Evolutionary conservation across 2,888 invertebrate species (phyloP).

Genomic region (Amaurobius ferox): DNA sequence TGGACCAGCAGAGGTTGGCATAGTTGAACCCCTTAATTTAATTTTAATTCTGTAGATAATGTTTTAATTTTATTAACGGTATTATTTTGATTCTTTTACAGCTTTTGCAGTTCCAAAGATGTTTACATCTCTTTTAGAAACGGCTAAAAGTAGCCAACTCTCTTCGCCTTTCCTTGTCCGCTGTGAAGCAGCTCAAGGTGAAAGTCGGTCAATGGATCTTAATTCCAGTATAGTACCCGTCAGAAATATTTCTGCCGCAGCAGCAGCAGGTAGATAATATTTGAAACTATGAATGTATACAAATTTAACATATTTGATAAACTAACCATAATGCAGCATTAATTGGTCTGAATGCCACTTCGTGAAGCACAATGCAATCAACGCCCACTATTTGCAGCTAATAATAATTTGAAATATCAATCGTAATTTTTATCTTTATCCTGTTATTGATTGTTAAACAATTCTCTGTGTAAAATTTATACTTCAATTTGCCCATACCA

Average conservation of each 20-base stretch:
- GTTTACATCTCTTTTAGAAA: constrained; percentile 76
- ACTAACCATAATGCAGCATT: no score
- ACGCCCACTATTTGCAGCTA: no score
- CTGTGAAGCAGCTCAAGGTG: constrained; percentile 75
- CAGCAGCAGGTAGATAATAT: constrained; percentile 73
- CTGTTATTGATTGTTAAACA: no score
- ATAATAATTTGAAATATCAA: no score
- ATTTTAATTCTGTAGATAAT: not conserved
- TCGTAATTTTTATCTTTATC: no score
- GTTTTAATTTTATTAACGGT: not conserved
- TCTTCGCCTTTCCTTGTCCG: constrained; percentile 76
- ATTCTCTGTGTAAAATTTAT: no score
- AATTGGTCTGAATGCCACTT: no score
- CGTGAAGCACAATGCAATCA: no score
- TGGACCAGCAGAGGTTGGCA: constrained; percentile 9
- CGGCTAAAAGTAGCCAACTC: constrained; percentile 77
- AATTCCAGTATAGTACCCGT: constrained; percentile 57
- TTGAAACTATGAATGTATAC: no score
- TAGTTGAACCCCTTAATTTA: not conserved
- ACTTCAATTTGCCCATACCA: no score
- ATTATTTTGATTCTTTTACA: not conserved
- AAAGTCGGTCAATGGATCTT: constrained; percentile 45
- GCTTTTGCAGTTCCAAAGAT: constrained; percentile 73
- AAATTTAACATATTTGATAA: no score
- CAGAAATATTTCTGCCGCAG: constrained; percentile 77